These are phyloP conservation scores for Patella pellucida DNA, from an alignment of 2,888 invertebrate genomes.

Conservation along the genomic window DNA sequence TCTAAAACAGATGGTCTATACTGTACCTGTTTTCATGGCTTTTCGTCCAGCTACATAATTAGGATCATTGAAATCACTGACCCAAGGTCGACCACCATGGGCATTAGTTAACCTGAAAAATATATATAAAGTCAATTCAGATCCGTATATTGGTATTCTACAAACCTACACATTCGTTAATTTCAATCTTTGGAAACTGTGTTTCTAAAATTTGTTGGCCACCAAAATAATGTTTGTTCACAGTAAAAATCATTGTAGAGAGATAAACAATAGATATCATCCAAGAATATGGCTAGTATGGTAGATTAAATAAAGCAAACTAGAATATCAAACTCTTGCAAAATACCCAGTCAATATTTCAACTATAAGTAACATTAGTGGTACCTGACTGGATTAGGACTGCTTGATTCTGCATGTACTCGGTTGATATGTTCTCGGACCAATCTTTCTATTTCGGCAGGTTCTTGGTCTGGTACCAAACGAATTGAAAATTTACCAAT, in stretches of 20 bases:
- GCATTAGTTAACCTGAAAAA: slow-evolving; percentile 68
- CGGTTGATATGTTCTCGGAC: slow-evolving; percentile 84
- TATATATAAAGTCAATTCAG: slow-evolving; percentile 1
- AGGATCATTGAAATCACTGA: slow-evolving; percentile 90
- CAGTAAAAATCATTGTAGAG: no score
- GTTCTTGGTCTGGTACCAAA: slow-evolving; percentile 94
- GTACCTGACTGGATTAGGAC: slow-evolving; percentile 88
- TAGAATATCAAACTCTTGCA: no score
- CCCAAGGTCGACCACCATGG: slow-evolving; percentile 92
- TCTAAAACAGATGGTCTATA: no score
- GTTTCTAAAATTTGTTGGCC: background rate
- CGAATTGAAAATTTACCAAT: slow-evolving; percentile 97
- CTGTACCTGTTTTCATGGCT: slow-evolving; percentile 71
- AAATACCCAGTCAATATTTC: no score
- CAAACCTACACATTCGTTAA: background rate
- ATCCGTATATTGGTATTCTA: background rate
- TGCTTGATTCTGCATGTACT: slow-evolving; percentile 83
- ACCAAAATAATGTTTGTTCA: no score
- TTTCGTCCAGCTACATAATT: slow-evolving; percentile 88
- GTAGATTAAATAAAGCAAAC: no score
- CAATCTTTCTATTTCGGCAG: slow-evolving; percentile 83
- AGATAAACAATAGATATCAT: no score
- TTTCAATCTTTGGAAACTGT: background rate
- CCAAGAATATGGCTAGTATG: no score
- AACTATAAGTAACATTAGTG: no score